Evolutionary conservation across 2,888 invertebrate genomes (phyloP), one percentile per base, ranked within the genome.

Genomic region (Eubasilissa splendida): DNA sequence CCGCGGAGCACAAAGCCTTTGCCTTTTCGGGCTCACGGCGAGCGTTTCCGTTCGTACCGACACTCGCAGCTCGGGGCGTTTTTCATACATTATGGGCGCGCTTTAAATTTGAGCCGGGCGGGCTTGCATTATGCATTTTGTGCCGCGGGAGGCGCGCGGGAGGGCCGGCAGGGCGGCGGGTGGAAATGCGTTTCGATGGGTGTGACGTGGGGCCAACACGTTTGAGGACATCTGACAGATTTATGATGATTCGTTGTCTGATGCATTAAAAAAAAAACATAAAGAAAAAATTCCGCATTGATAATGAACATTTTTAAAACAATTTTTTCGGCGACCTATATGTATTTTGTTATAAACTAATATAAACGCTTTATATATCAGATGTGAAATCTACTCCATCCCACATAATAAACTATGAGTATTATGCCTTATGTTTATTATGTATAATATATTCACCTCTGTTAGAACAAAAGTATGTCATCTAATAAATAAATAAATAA

Each of bases 61-160:
- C 53, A 70, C 70, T 70, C 5, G 22, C 54, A 70, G 73, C 77
- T 73, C 58, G 65, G 60, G 80, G 77, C 71, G 66, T 70, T 80
- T 80, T 77, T 77, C 77, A 42, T 73, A 42, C 76, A 42, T 31
- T 52, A 76, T 68, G 77, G 58, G 22, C 63, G 53, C 58, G 71
- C 76, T 80, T 76, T 71, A 80, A 70, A 80, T 65, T 80, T 73
- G 63, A 71, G 58, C 65, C 80, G 54, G 52, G 33, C 71, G 54
- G 60, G 2, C 58, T 66, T 80, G 77, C 80, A 80, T 80, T 71
- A 80, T 77, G 77, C 73, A 78, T 66, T 63, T 54, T 31, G 65
- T 31, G 63, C 56, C 56, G 76, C 33, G 31, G 53, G 63, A 59
- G 42, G 78, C n/a, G 31, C 14, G 58, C 22, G 33, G 73, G 71